Evolutionary conservation across 2,113 vertebrate genomes (phyloP).

Genomic region (Caretta caretta): DNA sequence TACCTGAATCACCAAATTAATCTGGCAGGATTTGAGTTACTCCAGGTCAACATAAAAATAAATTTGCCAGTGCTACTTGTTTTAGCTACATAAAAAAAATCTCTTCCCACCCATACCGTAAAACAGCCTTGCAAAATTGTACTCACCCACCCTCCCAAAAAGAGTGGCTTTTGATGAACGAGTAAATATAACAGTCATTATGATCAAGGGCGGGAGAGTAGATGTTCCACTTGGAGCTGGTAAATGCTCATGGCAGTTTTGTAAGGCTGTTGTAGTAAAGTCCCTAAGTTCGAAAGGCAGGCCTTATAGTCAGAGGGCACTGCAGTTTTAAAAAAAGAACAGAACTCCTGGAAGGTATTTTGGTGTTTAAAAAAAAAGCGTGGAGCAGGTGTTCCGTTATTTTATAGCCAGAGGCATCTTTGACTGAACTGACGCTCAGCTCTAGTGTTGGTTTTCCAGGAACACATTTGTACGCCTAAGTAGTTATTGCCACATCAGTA

Average conservation of each 20-base stretch:
- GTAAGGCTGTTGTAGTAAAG: neutral
- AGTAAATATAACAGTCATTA: neutral
- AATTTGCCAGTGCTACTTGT: neutral
- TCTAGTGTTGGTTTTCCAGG: conserved; percentile 60
- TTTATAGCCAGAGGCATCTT: conserved; percentile 62
- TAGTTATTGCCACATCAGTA: conserved; percentile 50
- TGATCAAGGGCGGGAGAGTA: neutral
- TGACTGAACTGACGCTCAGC: conserved; percentile 35
- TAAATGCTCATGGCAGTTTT: neutral
- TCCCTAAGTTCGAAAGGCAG: neutral
- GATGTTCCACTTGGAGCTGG: neutral
- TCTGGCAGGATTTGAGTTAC: neutral
- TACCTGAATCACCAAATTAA: neutral
- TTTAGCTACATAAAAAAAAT: neutral
- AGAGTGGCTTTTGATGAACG: neutral
- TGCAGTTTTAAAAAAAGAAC: neutral
- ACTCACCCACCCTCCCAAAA: neutral
- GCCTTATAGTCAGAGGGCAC: neutral
- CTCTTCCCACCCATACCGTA: neutral
- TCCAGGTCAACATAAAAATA: neutral
- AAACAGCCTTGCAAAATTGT: neutral
- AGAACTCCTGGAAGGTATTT: neutral
- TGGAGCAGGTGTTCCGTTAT: conserved; percentile 62
- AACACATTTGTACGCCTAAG: conserved; percentile 66
- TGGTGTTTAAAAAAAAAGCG: neutral